These are phyloP conservation scores for Eupithecia vulgata DNA, from an alignment of 2,888 invertebrate species.

Conservation along the genomic window DNA sequence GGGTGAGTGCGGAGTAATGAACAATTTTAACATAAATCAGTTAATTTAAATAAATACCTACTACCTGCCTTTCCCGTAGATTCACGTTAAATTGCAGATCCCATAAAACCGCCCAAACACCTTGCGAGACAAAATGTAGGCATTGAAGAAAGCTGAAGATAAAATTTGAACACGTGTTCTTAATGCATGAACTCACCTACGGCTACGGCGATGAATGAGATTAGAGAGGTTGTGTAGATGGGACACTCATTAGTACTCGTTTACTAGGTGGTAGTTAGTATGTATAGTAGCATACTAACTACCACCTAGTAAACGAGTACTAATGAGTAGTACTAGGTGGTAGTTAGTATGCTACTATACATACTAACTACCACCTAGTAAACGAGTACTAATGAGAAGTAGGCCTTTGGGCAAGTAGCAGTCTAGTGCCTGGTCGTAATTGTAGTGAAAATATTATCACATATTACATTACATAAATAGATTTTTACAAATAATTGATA, in stretches of 20 bases:
- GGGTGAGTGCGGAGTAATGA: no score
- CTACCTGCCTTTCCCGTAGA: neutral
- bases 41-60: neutral
- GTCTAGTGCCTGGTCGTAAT: no score
- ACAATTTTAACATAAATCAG: neutral
- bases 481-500: no score
- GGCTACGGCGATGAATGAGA: neutral
- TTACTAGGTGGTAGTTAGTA: neutral
- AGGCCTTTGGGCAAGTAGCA: no score
- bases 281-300: neutral
- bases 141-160: constrained; percentile 44
- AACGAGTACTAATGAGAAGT: no score
- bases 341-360: neutral
- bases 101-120: constrained; percentile 11
- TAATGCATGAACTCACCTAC: constrained; percentile 52
- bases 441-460: no score
- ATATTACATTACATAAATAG: no score
- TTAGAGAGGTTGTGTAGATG: neutral
- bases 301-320: no score
- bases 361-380: neutral
- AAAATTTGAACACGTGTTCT: constrained; percentile 53
- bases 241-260: neutral
- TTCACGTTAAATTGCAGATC: neutral
- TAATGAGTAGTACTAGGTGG: neutral
- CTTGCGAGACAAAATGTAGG: constrained; percentile 22